Conservation (phyloP, 2,888 invertebrate genomes). For the Rambutsinella grinnellia region DNA sequence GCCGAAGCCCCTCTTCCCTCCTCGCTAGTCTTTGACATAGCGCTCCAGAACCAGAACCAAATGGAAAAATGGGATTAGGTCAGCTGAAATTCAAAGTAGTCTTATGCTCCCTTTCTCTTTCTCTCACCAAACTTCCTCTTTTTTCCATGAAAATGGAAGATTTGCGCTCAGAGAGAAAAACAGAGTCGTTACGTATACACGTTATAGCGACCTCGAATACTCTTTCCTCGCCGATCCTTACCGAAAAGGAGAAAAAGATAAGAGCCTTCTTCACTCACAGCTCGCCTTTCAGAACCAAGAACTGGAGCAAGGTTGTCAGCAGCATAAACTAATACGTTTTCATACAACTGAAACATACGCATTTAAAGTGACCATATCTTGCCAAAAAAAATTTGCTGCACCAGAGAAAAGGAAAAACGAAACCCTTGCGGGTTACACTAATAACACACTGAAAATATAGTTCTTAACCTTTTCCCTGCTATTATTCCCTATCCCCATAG, state of each 20-base stretch:
- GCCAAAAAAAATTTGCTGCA: slow-evolving; percentile 20
- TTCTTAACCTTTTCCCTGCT: too few relatives aligned
- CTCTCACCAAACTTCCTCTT: slow-evolving; percentile 12
- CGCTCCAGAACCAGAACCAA: slow-evolving; percentile 40
- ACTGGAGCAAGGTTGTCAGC: slow-evolving; percentile 46
- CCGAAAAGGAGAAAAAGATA: slow-evolving; percentile 25
- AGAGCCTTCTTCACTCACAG: slow-evolving; percentile 9
- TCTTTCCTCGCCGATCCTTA: slow-evolving; percentile 35
- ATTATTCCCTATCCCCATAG: too few relatives aligned
- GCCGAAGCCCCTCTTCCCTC: neutral
- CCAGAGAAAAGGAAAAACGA: neutral
- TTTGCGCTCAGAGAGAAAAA: neutral
- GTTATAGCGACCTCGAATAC: slow-evolving; percentile 45
- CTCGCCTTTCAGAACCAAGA: slow-evolving; percentile 9
- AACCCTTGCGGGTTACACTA: too few relatives aligned
- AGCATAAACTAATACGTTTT: slow-evolving; percentile 15
- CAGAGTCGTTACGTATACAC: slow-evolving; percentile 12
- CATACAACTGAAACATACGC: neutral
- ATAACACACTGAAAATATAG: too few relatives aligned
- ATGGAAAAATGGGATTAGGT: slow-evolving; percentile 47
- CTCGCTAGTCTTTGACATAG: slow-evolving; percentile 15
- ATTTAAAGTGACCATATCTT: slow-evolving; percentile 37
- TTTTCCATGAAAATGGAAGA: slow-evolving; percentile 21
- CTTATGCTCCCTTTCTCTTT: neutral
- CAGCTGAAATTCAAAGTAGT: slow-evolving; percentile 26